Conservation (phyloP, 2,113 vertebrate genomes). For the Sylvietta virens region DNA sequence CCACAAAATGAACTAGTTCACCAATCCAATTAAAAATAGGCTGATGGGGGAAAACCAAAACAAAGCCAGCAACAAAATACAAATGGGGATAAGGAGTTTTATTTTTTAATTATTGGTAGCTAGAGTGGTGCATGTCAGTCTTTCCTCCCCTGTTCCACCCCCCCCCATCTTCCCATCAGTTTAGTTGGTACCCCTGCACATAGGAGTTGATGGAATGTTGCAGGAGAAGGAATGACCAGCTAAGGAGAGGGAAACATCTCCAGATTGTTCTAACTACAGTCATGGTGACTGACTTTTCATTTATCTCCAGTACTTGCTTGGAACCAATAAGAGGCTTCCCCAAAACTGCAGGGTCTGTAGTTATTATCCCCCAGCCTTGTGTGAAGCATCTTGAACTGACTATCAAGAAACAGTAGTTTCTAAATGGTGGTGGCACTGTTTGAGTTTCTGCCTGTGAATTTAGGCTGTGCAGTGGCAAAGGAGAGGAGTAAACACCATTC, state of each 20-base stretch:
- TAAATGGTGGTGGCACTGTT: not conserved
- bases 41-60: not conserved
- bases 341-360: not conserved
- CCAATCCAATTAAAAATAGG: not conserved
- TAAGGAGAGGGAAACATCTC: not conserved
- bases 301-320: not conserved
- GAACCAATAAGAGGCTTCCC: not conserved
- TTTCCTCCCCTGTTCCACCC: fast-evolving
- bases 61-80: not conserved
- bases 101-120: not conserved
- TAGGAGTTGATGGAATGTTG: not conserved
- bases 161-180: not conserved
- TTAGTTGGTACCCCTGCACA: not conserved
- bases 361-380: not conserved
- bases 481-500: not conserved
- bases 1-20: not conserved
- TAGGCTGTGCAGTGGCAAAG: not conserved
- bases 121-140: not conserved
- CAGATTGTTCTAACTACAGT: not conserved
- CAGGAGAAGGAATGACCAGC: not conserved
- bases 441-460: not conserved
- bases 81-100: fast-evolving
- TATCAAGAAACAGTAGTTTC: not conserved
- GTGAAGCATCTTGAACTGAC: not conserved
- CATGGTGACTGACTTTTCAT: not conserved